phyloP scores from a whole-genome alignment of 1,140 invertebrate genomes.

The Caenorhabditis latens region DNA sequence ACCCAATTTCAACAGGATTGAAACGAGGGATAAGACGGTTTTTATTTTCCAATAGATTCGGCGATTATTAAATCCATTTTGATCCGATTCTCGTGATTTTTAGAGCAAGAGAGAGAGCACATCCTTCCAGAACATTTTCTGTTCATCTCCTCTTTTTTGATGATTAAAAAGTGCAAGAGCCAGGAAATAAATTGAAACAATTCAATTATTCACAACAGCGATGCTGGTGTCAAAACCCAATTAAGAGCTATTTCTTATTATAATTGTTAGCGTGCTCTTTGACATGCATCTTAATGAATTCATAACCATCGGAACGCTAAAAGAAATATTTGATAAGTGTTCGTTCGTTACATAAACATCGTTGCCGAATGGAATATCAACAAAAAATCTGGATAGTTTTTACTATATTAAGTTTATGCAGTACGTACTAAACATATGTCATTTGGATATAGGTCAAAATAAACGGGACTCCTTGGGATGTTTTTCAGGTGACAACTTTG shows the following conservation, averaged over 20 bases:
- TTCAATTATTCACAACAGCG: not conserved
- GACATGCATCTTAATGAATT: not conserved
- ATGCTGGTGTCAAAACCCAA: not conserved
- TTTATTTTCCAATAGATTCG: not conserved
- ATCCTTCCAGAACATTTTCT: not conserved
- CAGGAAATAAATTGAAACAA: slow-evolving; percentile 21
- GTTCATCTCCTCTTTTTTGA: not conserved
- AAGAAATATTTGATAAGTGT: no score
- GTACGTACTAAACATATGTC: no score
- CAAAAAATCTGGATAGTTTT: no score
- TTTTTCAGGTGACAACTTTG: no score
- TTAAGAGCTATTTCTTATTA: not conserved
- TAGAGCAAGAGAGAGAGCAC: not conserved
- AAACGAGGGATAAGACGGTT: not conserved
- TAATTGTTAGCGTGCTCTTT: not conserved
- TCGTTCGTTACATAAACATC: no score
- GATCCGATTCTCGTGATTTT: slow-evolving; percentile 30
- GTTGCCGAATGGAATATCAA: no score
- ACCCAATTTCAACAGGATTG: not conserved
- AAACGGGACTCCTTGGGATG: no score
- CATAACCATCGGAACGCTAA: no score
- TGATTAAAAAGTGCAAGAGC: slow-evolving; percentile 16
- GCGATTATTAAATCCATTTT: not conserved
- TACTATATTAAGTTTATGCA: no score
- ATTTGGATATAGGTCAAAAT: no score